Evolutionary conservation across 2,797 vertebrate species (phyloP), one percentile per base, ranked within the genome.

Genomic region (Poecilia gillii): DNA sequence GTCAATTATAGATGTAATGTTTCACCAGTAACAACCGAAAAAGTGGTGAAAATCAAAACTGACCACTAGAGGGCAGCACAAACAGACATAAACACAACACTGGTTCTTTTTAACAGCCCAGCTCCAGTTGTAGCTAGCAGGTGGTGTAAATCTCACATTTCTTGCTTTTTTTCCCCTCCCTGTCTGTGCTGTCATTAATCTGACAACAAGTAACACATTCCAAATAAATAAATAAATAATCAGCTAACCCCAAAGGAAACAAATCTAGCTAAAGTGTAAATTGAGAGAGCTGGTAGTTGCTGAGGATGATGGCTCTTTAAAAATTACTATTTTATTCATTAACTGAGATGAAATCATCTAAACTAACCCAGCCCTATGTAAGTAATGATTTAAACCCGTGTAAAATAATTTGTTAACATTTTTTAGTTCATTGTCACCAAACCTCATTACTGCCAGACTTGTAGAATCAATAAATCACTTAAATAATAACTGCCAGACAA

Each of bases 21-120:
- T 28, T 23, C 28, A 25, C 47, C 4, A 36, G 45, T 46, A 6
- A 13, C 9, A 25, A 3, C 3, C 41, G 46, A 43, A 18, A 59
- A 14, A 25, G 6, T 33, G 31, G 14, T 18, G 20, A 68, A 66
- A 23, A 39, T n/a, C 25, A n/a, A n/a, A 16, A 39, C 12, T 39
- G 11, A 76, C 59, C 75, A 66, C 31, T n/a, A 9, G 75, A 76
- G 45, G 75, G 59, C 41, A 75, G 55, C 43, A 46, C n/a, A 39
- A 68, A 7, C 57, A 47, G 28, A 28, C 25, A 8, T 11, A 51
- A 51, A 51, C 8, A 23, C 33, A 51, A 36, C 18, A 23, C 9
- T 53, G 72, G 1, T 66, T 66, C 20, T 64, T 14, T 36, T 18
- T 36, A 64, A 36, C 31, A 64, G 31, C 28, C 14, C n/a, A 16